These are phyloP conservation scores for Acanthosoma haemorrhoidale DNA, from an alignment of 2,888 invertebrate species.

Conservation along the genomic window DNA sequence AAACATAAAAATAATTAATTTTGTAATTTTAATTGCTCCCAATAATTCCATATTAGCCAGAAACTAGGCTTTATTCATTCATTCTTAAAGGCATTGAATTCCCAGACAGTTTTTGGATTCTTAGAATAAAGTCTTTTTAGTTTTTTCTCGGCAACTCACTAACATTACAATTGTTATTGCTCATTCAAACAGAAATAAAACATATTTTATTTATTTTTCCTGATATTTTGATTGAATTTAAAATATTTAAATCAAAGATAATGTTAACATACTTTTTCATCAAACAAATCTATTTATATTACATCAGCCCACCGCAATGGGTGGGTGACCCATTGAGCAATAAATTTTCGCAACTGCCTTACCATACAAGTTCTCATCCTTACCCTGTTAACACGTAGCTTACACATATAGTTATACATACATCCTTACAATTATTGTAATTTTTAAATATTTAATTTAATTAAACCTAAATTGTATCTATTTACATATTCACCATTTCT, in stretches of 20 bases:
- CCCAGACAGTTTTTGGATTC: background rate
- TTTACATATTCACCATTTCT: conserved; percentile 3
- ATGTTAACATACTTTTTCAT: background rate
- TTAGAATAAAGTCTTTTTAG: background rate
- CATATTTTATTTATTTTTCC: background rate
- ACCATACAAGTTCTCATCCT: background rate
- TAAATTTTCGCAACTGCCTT: background rate
- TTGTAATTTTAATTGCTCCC: conserved; percentile 17
- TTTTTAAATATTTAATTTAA: background rate
- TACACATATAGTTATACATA: background rate
- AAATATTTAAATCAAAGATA: background rate
- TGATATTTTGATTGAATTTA: background rate
- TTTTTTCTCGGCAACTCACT: background rate
- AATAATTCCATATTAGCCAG: conserved; percentile 16
- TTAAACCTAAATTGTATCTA: background rate
- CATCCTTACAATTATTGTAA: background rate
- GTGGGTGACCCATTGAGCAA: conserved; percentile 27
- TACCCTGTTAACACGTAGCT: conserved; percentile 17
- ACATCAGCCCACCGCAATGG: conserved; percentile 20
- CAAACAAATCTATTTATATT: background rate
- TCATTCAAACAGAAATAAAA: background rate
- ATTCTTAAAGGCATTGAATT: background rate
- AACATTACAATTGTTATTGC: background rate
- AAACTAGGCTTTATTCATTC: background rate
- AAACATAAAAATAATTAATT: background rate